Base-by-base conservation (phyloP, 2,797 vertebrate species). In the Hozukius guyotensis region DNA sequence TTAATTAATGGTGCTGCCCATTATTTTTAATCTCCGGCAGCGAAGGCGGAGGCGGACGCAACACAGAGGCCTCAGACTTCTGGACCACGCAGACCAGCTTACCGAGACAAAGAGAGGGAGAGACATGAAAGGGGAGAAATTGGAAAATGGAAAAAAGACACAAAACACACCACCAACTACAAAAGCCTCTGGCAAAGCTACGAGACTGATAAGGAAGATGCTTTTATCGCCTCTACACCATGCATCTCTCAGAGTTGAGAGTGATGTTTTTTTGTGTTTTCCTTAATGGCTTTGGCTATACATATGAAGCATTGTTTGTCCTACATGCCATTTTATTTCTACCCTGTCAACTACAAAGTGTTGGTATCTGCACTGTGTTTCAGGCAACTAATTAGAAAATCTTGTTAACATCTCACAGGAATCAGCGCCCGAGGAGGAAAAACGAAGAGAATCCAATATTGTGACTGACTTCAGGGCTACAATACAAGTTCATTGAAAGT, bases 1-100 rank as follows among this genome's bases (percentile, higher is more conserved):
- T 91, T 95, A 95, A 96, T 96, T 95, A 95, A 92, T 86, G 91
- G 87, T 25, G 87, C 75, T 81, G 90, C 89, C 90, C 85, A 92
- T 94, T 95, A 95, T 88, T 93, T 91, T 91, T 95, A 94, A 95
- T 95, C 93, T 94, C 79, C 75, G 46, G 31, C 75, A 52, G 79
- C 56, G 85, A 79, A 85, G 34, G 84, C 84, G 36, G 90, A 92
- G 88, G 88, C 85, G 65, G 78, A 75, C 36, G 76, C 75, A 95
- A 95, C 91, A 92, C 89, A 88, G 81, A 78, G 83, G 87, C 87
- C 88, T 92, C 85, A 90, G 86, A 89, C 81, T 93, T 82, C 32
- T 81, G 75, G 88, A 89, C 82, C 67, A 77, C 70, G 73, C 85
- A 79, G 80, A 82, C 66, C 78, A 72, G 93, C 92, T 95, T 93